Evolutionary conservation across 2,888 invertebrate species (phyloP).

Genomic region (Tenthredo livida): DNA sequence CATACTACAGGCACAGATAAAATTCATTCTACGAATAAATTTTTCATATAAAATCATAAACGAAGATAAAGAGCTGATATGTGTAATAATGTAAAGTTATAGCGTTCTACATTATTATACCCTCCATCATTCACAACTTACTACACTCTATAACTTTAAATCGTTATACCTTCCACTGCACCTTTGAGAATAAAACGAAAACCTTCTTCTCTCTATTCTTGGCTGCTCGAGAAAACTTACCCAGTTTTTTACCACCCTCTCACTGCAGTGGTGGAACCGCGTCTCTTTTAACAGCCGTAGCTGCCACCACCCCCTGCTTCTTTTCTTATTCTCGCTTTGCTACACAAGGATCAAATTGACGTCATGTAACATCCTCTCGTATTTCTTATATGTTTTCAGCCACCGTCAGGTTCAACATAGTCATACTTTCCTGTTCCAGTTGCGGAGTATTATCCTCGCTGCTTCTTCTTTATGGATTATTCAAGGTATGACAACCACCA

Average conservation of each 20-base stretch:
- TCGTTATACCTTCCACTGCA: not conserved
- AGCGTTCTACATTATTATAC: not conserved
- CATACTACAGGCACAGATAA: not conserved
- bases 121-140: not conserved
- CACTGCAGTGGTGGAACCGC: not conserved
- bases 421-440: constrained; percentile 84
- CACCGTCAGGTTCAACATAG: constrained; percentile 86
- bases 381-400: constrained; percentile 81
- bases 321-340: constrained; percentile 13
- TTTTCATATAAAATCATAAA: not conserved
- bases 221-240: not conserved
- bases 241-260: not conserved
- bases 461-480: constrained; percentile 85
- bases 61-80: not conserved
- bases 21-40: not conserved
- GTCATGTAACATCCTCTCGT: not conserved
- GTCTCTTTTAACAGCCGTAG: not conserved
- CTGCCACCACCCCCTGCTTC: not conserved
- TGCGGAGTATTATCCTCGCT: constrained; percentile 85
- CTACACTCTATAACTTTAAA: not conserved
- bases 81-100: not conserved
- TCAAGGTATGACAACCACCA: constrained; percentile 80
- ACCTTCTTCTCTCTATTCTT: not conserved
- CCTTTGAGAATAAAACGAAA: not conserved
- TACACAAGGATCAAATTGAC: not conserved